Evolutionary conservation across 2,888 invertebrate genomes (phyloP), one percentile per base, ranked within the genome.

Genomic region (Athripsodes cinereus): DNA sequence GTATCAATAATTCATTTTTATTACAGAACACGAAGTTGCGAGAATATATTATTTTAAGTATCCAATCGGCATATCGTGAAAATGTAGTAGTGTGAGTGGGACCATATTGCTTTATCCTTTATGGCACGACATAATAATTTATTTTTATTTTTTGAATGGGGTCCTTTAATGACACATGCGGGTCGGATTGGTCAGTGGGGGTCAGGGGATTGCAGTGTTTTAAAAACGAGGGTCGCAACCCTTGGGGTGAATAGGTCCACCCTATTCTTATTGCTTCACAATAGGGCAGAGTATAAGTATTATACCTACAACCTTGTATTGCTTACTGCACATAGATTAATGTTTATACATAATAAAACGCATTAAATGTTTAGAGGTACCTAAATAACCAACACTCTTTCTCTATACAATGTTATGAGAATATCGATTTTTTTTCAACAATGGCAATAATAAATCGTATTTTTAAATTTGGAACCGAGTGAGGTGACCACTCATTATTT

Each of bases 131-230:
- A 51, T 35, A 50, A 40, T 22, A 56, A 53, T 59, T 53, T 59
- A 59, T 54, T 31, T 40, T 63, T 61, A 63, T 63, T 63, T 63
- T 63, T 63, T 61, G 52, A 34, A 55, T 55, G 48, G 59, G 59
- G 40, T 40, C 40, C 57, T 63, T 63, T 61, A 63, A 63, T 63
- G 63, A 61, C 63, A 63, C 61, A 63, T 63, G 63, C 63, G 63
- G 63, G 63, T 59, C 63, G 61, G 18, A 19, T 46, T 55, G 63
- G 63, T 61, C 63, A 61, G 47, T 52, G 52, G 59, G 63, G 63
- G 63, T 63, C 63, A 61, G 51, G 22, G 35, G 34, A 46, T 59
- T 54, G 40, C 61, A 55, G 51, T 63, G 63, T 63, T 63, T 63
- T 63, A 63, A 49, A 56, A 22, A 50, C 52, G 57, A 40, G 61